phyloP scores from a whole-genome alignment of 2,797 vertebrate species.

The Monodelphis domestica region DNA sequence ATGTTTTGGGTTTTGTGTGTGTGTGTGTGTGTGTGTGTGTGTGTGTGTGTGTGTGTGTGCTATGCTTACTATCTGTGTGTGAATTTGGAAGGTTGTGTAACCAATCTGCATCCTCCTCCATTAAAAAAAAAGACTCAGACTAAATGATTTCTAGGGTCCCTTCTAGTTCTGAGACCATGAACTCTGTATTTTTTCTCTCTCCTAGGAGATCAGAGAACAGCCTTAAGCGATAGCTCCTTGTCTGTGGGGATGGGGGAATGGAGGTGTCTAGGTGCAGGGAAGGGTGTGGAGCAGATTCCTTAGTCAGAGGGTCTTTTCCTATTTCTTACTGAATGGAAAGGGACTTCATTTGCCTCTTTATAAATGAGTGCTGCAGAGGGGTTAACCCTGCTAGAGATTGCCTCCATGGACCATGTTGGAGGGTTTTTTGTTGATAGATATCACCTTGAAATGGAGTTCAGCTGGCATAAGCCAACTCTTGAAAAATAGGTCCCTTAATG shows the following conservation, averaged over 20 bases:
- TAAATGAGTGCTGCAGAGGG: slow-evolving; percentile 62
- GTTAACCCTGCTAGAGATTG: slow-evolving; percentile 60
- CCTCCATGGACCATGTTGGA: slow-evolving; percentile 11
- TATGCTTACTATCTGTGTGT: background rate
- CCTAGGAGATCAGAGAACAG: background rate
- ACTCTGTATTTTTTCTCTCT: background rate
- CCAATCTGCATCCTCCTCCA: background rate
- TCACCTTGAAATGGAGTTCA: slow-evolving; percentile 62
- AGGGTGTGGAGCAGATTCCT: slow-evolving; percentile 7
- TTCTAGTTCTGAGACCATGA: background rate
- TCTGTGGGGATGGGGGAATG: too few species aligned
- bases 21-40: too few species aligned
- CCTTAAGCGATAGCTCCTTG: background rate
- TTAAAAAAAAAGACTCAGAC: background rate
- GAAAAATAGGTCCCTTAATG: slow-evolving; percentile 69
- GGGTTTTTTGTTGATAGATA: slow-evolving; percentile 73
- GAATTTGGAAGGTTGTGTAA: background rate
- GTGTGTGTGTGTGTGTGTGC: background rate
- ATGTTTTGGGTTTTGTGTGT: too few species aligned
- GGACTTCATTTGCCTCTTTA: slow-evolving; percentile 58
- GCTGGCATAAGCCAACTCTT: slow-evolving; percentile 61
- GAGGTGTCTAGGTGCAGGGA: background rate
- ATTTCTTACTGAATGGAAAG: slow-evolving; percentile 46
- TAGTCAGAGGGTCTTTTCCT: slow-evolving; percentile 42
- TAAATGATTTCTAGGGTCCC: background rate